Evolutionary conservation across 2,113 vertebrate species (phyloP), one percentile per base, ranked within the genome.

Genomic region (Tinamus guttatus): DNA sequence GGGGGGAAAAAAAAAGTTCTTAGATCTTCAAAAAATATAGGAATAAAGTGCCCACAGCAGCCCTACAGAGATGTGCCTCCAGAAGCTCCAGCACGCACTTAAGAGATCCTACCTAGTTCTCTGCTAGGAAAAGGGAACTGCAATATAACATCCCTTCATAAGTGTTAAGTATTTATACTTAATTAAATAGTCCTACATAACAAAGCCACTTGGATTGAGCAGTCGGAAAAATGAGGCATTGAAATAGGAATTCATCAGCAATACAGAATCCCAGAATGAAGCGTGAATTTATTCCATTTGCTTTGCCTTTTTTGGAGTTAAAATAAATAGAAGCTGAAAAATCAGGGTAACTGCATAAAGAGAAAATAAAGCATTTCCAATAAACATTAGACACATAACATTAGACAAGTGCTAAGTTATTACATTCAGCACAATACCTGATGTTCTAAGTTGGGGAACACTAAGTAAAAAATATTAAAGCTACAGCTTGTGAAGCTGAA

Each of bases 11-110:
- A 49, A 40, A 45, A 19, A 3, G 16, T 65, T 62, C 38, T 58
- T 0, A 0, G 25, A 56, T 7, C 22, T 43, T 65, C 40, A 43
- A 24, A 81, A 71, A 8, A 1, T 34, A 13, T 2, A 34, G 24
- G 30, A 73, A 51, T 47, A 27, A 83, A 59, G 16, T 45, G 8
- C 3, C 1, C 18, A 3, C 24, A 20, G 21, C 43, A 69, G 45
- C 22, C 59, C 7, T 13, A 12, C 15, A 54, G n/a, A n/a, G n/a
- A n/a, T n/a, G n/a, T n/a, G n/a, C n/a, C n/a, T n/a, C n/a, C n/a
- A n/a, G n/a, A n/a, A n/a, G n/a, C n/a, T n/a, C n/a, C n/a, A n/a
- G n/a, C n/a, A n/a, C n/a, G n/a, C n/a, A n/a, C n/a, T n/a, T n/a
- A n/a, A n/a, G 28, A 36, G 84, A 69, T 76, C 58, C 27, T 45